Conservation (phyloP, 1,140 invertebrate genomes). For the Nixonia krombeini region DNA sequence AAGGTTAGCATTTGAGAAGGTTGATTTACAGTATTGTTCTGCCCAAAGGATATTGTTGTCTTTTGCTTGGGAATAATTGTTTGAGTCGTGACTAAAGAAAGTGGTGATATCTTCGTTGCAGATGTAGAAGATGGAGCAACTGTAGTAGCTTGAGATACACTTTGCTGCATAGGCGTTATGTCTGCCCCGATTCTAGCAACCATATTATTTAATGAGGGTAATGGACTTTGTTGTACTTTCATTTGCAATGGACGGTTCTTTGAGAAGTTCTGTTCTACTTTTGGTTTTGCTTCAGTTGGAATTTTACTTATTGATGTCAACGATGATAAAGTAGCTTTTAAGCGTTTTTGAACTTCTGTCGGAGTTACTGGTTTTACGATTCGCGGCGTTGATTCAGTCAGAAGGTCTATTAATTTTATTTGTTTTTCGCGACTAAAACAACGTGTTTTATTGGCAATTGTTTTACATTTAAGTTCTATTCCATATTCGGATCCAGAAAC, state of each 20-base stretch:
- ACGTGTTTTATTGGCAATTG: constrained; percentile 54
- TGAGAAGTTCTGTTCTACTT: constrained; percentile 2
- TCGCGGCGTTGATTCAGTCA: constrained; percentile 50
- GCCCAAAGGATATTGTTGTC: constrained; percentile 10
- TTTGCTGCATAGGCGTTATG: constrained; percentile 31
- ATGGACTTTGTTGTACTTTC: constrained; percentile 41
- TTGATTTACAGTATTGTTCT: constrained; percentile 9
- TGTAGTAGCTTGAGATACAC: constrained; percentile 17
- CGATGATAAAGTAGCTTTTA: constrained; percentile 61
- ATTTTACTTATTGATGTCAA: constrained; percentile 44
- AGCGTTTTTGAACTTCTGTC: constrained; percentile 57
- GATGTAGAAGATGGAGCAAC: constrained; percentile 7
- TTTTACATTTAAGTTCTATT: constrained; percentile 60
- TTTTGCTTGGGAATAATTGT: constrained; percentile 34
- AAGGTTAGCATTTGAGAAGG: no score
- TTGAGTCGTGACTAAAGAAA: constrained; percentile 18
- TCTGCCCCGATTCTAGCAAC: constrained; percentile 57
- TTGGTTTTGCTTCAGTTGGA: constrained; percentile 6
- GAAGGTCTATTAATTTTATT: constrained; percentile 51
- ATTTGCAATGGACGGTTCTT: constrained; percentile 17
- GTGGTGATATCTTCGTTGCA: constrained; percentile 23
- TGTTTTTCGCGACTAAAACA: constrained; percentile 59
- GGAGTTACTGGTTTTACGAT: constrained; percentile 56
- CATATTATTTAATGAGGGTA: constrained; percentile 62
- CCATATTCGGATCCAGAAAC: constrained; percentile 39